Evolutionary conservation across 2,113 vertebrate genomes (phyloP), one percentile per base, ranked within the genome.

Genomic region (Forbesichthys agassizii): DNA sequence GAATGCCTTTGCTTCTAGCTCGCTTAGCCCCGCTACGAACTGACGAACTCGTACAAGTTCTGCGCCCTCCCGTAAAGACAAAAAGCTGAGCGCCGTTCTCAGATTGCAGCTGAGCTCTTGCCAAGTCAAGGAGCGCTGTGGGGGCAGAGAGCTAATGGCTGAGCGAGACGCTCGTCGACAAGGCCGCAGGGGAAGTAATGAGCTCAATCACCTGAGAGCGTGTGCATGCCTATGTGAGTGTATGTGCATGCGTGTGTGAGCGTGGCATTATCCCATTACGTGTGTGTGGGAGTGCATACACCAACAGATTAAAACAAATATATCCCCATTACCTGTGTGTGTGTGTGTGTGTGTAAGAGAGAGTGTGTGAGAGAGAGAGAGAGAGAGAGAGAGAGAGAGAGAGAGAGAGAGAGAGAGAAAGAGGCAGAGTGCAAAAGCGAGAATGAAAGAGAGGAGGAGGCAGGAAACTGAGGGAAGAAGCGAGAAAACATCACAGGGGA

Each of bases 131-230:
- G 60, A 16, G 60, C 60, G 47, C 7, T 14, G 8, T 36, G 10
- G 42, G 60, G 18, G 36, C 36, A 8, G 5, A 42, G 36, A 42
- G 60, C 60, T 49, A 48, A 27, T 11, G 36, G 74, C 72, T 70
- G 71, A 69, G 63, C 48, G 48, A 60, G 65, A 55, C 52, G 59
- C 49, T 51, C 64, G 60, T 60, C 51, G 78, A 75, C 75, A 62
- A 68, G 64, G 64, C n/a, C 6, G 66, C 16, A 63, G 64, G 49
- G 18, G 48, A 54, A 53, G 67, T 72, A 77, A 80, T 76, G 64
- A 78, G 73, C 66, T 14, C 27, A 11, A 48, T 80, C 64, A 77
- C 73, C 66, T 69, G 55, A 20, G 7, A 20, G 53, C 5, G 52
- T 46, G 52, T 7, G 63, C 33, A 12, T 52, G 20, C 68, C 27